Conservation (phyloP, 92 coral and sea anemone genomes). For the Galaxea fascicularis region DNA sequence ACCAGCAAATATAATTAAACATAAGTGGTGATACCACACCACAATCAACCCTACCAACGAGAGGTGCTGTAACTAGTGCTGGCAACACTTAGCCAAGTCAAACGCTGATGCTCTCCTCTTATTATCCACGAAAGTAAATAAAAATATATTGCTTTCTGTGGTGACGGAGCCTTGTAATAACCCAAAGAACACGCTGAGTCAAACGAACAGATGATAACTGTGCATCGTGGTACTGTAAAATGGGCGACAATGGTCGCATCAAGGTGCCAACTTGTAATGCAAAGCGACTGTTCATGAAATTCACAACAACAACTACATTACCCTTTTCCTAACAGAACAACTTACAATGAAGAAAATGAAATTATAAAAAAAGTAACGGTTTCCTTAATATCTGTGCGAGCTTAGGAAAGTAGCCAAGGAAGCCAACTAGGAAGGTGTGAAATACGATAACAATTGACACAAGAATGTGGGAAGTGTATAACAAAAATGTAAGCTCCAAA, state of each 20-base stretch:
- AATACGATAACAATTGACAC: too few relatives aligned
- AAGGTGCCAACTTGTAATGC: conserved; percentile 23
- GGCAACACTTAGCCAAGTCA: conserved; percentile 34
- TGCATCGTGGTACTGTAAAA: neutral
- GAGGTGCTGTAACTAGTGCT: conserved; percentile 6
- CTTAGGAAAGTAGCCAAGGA: too few relatives aligned
- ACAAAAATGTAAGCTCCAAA: too few relatives aligned
- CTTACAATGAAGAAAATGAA: too few relatives aligned
- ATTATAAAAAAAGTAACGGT: too few relatives aligned
- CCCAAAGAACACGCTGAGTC: conserved; percentile 21
- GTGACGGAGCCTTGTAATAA: conserved; percentile 20
- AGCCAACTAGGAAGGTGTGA: too few relatives aligned
- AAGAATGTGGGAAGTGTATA: too few relatives aligned
- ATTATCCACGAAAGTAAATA: conserved; percentile 39
- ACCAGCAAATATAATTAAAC: too few relatives aligned
- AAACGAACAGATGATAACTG: neutral
- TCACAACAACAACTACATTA: neutral
- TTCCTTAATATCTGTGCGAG: too few relatives aligned
- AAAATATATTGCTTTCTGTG: conserved; percentile 17
- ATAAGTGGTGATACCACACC: too few relatives aligned
- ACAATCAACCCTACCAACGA: conserved; percentile 26
- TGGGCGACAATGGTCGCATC: conserved; percentile 2
- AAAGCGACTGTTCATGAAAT: conserved; percentile 25
- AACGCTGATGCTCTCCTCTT: conserved; percentile 49
- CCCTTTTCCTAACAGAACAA: too few relatives aligned